A percentile compares a stretch with the other conserved stretches of the same genome.
These are phyloP conservation scores for Oxyteleia sp. DNA, from an alignment of 2,888 invertebrate species.

Conservation along the genomic window DNA sequence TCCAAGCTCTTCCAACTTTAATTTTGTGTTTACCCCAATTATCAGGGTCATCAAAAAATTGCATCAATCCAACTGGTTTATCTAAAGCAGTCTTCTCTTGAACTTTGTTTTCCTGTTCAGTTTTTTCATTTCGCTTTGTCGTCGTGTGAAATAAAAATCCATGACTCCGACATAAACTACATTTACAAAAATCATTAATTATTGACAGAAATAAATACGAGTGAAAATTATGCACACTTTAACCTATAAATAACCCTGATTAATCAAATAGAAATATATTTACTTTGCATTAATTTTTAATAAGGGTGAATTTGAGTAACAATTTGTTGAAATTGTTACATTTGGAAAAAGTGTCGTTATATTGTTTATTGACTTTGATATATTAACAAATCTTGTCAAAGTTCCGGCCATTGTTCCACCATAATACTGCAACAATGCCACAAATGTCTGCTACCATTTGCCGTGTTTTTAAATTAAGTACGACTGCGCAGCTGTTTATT, in stretches of 20 bases:
- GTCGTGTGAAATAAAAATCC: not conserved
- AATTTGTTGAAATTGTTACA: not conserved
- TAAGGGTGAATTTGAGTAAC: not conserved
- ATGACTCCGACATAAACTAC: not conserved
- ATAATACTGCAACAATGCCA: not conserved
- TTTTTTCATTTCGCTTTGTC: not conserved
- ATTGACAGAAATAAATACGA: constrained; percentile 11
- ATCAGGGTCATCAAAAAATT: constrained; percentile 95
- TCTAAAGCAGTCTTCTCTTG: not conserved
- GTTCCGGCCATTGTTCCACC: constrained; percentile 22
- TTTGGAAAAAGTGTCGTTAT: constrained; percentile 20
- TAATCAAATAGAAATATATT: not conserved
- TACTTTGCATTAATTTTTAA: not conserved
- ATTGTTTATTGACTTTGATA: not conserved
- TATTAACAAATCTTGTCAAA: constrained; percentile 3
- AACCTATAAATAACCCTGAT: constrained; percentile 4
- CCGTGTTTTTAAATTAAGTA: too few relatives aligned
- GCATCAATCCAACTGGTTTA: constrained; percentile 89
- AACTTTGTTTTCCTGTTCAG: not conserved
- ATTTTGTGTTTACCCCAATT: constrained; percentile 94
- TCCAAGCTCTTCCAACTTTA: constrained; percentile 95
- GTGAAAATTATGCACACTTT: too few relatives aligned
- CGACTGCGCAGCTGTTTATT: too few relatives aligned
- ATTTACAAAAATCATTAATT: not conserved
- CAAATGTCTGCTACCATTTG: too few relatives aligned